Evolutionary conservation across 2,888 invertebrate species (phyloP), one percentile per base, ranked within the genome.

Genomic region (Muscina levida): DNA sequence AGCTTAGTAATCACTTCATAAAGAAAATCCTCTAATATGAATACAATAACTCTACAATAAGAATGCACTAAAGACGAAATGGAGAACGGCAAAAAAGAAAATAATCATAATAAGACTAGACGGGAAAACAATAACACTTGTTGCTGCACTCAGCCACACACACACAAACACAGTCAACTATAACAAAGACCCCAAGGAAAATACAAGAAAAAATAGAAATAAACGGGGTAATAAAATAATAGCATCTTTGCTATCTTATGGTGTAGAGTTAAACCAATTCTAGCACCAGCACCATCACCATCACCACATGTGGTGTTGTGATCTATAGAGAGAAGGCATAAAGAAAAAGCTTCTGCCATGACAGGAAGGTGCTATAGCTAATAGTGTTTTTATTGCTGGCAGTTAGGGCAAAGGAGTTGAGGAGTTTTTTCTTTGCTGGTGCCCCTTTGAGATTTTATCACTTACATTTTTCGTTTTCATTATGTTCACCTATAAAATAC

Each of bases 231-330:
- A 57, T 57, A 57, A 57, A 59, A 59, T 59, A 59, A 59, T 59
- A 39, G 37, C 19, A 10, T 17, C 59, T 39, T 39, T 17, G 1
- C n/a, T 59, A 37, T 17, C 19, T 17, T 15, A 19, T 15, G 15
- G n/a, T n/a, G n/a, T n/a, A n/a, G n/a, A n/a, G n/a, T n/a, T 31
- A 17, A 56, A 56, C 4, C 39, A 59, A 59, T 13, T 59, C 59
- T 59, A 39, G n/a, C 37, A 37, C 37, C n/a, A n/a, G n/a, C n/a
- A n/a, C n/a, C n/a, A n/a, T n/a, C 59, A n/a, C n/a, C n/a, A n/a
- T n/a, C 59, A 59, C 59, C 59, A 59, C 59, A 59, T 59, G 59
- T 59, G 59, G 59, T 17, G 39, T 15, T 59, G 15, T 37, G 59
- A 15, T 31, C 59, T 37, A n/a, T 37, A 37, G 39, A 59, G 26